Conservation (phyloP, 2,888 invertebrate species). For the Hybos culiciformis region DNA sequence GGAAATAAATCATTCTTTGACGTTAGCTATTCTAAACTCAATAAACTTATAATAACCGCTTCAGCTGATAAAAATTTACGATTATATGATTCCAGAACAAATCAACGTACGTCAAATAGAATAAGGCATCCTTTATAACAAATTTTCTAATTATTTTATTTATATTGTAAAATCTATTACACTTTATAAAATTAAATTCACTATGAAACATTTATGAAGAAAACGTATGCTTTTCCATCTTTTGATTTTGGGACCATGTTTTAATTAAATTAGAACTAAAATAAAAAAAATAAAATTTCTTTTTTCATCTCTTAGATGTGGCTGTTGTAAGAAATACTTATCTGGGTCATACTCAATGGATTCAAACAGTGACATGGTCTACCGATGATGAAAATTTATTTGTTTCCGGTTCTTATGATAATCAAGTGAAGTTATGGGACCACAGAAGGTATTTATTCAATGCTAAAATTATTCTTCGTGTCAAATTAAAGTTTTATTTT, state of each 20-base stretch:
- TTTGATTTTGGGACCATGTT: neutral
- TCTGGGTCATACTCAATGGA: slow-evolving; percentile 78
- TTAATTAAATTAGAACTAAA: slow-evolving; percentile 1
- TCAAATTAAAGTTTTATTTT: slow-evolving; percentile 19
- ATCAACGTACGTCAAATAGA: slow-evolving; percentile 42
- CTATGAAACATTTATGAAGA: too few species aligned
- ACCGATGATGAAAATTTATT: slow-evolving; percentile 68
- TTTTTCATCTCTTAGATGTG: slow-evolving; percentile 49
- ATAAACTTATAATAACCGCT: slow-evolving; percentile 61
- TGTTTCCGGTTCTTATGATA: slow-evolving; percentile 85
- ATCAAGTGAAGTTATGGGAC: slow-evolving; percentile 90
- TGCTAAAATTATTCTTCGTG: slow-evolving; percentile 2
- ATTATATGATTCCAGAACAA: slow-evolving; percentile 81
- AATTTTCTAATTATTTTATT: too few species aligned
- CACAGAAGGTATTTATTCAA: slow-evolving; percentile 58
- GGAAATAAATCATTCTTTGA: slow-evolving; percentile 87
- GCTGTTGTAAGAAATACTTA: slow-evolving; percentile 75
- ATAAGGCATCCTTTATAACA: neutral
- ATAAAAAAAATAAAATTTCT: slow-evolving; percentile 4
- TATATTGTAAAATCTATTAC: too few species aligned
- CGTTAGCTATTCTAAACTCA: slow-evolving; percentile 67
- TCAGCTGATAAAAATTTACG: slow-evolving; percentile 85
- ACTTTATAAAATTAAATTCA: too few species aligned
- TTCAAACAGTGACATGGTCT: slow-evolving; percentile 83
- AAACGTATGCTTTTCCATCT: too few species aligned